Evolutionary conservation across 1,140 invertebrate species (phyloP).

Genomic region (Apis dorsata): DNA sequence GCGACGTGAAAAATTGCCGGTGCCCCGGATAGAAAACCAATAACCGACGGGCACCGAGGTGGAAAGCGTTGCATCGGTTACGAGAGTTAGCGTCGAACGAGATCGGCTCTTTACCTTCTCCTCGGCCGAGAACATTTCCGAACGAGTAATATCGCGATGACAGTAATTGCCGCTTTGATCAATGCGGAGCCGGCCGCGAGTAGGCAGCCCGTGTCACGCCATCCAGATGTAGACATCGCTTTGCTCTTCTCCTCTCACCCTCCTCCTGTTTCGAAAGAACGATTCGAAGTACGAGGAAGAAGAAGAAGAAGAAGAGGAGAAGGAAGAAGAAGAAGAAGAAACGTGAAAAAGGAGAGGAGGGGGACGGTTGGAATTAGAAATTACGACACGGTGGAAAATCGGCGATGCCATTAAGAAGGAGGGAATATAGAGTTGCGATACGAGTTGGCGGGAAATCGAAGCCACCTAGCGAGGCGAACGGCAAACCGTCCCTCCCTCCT

Average conservation of each 20-base stretch:
- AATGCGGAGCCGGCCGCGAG: conserved; percentile 72
- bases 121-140: conserved; percentile 69
- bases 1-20: conserved; percentile 64
- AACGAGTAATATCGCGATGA: conserved; percentile 77
- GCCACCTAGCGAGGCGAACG: conserved; percentile 15
- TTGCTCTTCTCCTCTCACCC: too few relatives aligned
- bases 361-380: conserved; percentile 36
- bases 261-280: too few relatives aligned
- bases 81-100: too few relatives aligned
- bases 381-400: conserved; percentile 58
- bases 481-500: background rate
- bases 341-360: too few relatives aligned
- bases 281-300: too few relatives aligned
- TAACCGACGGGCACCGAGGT: conserved; percentile 58
- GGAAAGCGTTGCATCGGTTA: too few relatives aligned
- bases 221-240: background rate
- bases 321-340: too few relatives aligned
- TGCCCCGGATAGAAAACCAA: conserved; percentile 69
- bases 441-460: conserved; percentile 22
- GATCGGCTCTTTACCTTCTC: conserved; percentile 8
- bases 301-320: too few relatives aligned
- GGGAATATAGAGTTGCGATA: conserved; percentile 9
- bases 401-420: conserved; percentile 53
- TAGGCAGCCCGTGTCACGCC: conserved; percentile 67
- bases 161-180: conserved; percentile 79